Evolutionary conservation across 2,888 invertebrate species (phyloP).

Genomic region (Alloscopus bannaensis): DNA sequence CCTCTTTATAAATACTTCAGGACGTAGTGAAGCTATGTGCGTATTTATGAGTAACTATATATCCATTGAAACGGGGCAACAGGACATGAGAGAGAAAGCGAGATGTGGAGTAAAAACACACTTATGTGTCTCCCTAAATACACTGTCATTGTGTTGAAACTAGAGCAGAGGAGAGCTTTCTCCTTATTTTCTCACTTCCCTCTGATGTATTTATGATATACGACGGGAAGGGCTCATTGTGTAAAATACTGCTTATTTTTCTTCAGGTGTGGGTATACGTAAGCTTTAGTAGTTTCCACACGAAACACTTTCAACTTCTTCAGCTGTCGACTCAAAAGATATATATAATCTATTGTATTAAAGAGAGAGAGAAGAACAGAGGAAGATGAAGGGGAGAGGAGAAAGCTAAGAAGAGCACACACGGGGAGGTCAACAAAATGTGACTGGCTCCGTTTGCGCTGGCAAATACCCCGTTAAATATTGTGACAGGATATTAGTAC

Average conservation of each 20-base stretch:
- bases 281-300: too few species aligned
- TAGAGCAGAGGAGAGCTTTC: too few species aligned
- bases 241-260: neutral
- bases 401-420: slow-evolving; percentile 34
- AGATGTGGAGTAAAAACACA: slow-evolving; percentile 16
- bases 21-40: too few species aligned
- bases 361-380: too few species aligned
- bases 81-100: neutral
- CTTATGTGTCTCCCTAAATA: too few species aligned
- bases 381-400: slow-evolving; percentile 1
- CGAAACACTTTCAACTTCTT: too few species aligned
- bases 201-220: too few species aligned
- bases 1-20: too few species aligned
- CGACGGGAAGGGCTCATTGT: slow-evolving; percentile 7
- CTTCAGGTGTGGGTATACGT: neutral
- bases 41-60: neutral
- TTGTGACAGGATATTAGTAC: slow-evolving; percentile 56
- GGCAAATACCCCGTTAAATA: slow-evolving; percentile 38
- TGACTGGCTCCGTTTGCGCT: slow-evolving; percentile 44
- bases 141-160: too few species aligned
- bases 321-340: slow-evolving; percentile 14
- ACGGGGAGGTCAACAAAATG: slow-evolving; percentile 55
- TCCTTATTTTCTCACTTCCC: too few species aligned
- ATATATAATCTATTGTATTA: neutral
- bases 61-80: slow-evolving; percentile 5